Evolutionary conservation across 92 coral and sea anemone species (phyloP).

Genomic region (Heliopora coerulea): DNA sequence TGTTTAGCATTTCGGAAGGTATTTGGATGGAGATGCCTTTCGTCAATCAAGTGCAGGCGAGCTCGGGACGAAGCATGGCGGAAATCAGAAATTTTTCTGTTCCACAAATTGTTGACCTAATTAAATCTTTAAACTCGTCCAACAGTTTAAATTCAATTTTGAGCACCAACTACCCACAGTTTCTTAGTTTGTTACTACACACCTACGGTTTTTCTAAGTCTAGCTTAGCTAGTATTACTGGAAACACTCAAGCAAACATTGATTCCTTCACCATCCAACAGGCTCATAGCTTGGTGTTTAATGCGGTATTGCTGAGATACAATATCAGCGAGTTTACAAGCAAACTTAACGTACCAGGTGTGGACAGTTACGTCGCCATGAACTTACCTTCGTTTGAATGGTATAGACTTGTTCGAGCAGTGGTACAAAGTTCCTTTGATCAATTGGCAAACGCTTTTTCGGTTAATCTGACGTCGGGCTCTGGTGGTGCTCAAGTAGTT

Average conservation of each 20-base stretch:
- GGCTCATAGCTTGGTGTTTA: conserved; percentile 20
- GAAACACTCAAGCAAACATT: conserved; percentile 20
- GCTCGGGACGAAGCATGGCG: background rate
- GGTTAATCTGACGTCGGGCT: background rate
- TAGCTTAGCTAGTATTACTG: conserved; percentile 13
- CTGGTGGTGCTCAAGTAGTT: conserved; percentile 10
- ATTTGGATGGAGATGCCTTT: conserved; percentile 37
- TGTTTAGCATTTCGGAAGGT: conserved; percentile 32
- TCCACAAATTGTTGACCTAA: conserved; percentile 21
- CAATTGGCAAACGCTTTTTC: conserved; percentile 34
- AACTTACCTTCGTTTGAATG: conserved; percentile 37
- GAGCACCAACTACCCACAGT: conserved; percentile 10
- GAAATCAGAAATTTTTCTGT: conserved; percentile 2
- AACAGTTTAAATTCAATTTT: background rate
- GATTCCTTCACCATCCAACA: conserved; percentile 25
- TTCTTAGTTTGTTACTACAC: conserved; percentile 18
- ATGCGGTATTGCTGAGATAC: conserved; percentile 2
- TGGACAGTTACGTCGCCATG: conserved; percentile 15
- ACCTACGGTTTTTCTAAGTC: conserved; percentile 32
- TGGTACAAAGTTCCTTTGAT: conserved; percentile 23
- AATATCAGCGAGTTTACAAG: conserved; percentile 12
- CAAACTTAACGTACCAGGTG: conserved; percentile 23
- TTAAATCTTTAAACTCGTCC: conserved; percentile 15
- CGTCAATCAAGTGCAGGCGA: conserved; percentile 4
- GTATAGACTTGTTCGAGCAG: conserved; percentile 32